phyloP scores from a whole-genome alignment of 2,888 invertebrate genomes.

The Choristoneura rosaceana region DNA sequence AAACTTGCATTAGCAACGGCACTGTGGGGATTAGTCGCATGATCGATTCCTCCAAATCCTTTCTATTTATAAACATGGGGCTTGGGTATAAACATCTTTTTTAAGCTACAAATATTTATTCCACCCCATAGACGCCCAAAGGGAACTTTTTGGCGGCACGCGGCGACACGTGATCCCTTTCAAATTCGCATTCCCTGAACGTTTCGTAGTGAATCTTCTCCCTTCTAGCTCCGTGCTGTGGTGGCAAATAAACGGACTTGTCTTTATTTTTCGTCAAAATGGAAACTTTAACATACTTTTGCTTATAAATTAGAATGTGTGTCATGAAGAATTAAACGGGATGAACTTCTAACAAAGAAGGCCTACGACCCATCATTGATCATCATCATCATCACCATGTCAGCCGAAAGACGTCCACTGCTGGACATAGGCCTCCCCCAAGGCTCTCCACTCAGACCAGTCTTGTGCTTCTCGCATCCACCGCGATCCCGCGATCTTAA shows the following conservation, averaged over 20 bases:
- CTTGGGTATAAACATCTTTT: conserved; percentile 65
- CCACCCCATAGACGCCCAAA: conserved; percentile 60
- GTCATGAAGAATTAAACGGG: too few relatives aligned
- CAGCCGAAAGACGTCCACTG: too few relatives aligned
- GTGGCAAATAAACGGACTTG: conserved; percentile 15
- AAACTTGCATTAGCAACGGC: conserved; percentile 25
- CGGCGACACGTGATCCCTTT: conserved; percentile 67
- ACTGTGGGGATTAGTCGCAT: conserved; percentile 37
- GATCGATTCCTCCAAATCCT: conserved; percentile 46
- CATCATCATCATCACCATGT: too few relatives aligned
- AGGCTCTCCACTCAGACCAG: too few relatives aligned
- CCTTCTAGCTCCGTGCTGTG: background rate
- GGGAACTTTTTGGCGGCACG: conserved; percentile 64
- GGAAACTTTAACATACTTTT: too few relatives aligned
- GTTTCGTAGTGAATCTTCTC: conserved; percentile 46
- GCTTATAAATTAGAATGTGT: too few relatives aligned
- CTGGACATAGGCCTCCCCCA: too few relatives aligned
- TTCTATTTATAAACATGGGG: conserved; percentile 58
- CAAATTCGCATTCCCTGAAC: conserved; percentile 60
- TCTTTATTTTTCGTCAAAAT: background rate
- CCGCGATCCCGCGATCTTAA: too few relatives aligned
- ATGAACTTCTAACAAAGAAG: too few relatives aligned
- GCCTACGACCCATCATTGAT: too few relatives aligned
- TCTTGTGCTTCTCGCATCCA: too few relatives aligned
- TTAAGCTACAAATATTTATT: conserved; percentile 76